These are phyloP conservation scores for Lepidocyrtinus sp. DNA, from an alignment of 2,888 invertebrate genomes.

Conservation along the genomic window DNA sequence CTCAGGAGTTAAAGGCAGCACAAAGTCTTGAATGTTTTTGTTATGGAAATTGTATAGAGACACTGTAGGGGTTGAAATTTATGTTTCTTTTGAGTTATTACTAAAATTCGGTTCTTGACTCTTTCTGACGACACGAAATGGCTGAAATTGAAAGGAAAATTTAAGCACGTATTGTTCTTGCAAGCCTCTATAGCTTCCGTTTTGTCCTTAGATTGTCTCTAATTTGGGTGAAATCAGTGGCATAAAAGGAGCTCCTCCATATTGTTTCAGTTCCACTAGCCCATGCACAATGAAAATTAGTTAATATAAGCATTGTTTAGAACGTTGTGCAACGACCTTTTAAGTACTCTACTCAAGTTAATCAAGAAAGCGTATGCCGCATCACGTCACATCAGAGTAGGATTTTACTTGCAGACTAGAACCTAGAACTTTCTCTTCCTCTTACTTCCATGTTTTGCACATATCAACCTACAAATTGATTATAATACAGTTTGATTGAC, in stretches of 20 bases:
- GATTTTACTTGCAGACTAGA: neutral
- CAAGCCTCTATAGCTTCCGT: too few species aligned
- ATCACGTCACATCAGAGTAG: neutral
- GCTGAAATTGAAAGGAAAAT: too few species aligned
- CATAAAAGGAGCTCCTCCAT: neutral
- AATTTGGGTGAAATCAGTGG: neutral
- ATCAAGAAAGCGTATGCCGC: neutral
- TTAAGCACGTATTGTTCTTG: too few species aligned
- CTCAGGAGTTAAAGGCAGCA: too few species aligned
- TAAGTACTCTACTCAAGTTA: neutral
- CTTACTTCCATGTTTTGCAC: neutral
- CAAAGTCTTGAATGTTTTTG: too few species aligned
- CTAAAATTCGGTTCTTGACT: too few species aligned
- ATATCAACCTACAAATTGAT: neutral
- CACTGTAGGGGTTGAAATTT: too few species aligned
- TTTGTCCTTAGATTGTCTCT: neutral
- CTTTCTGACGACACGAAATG: too few species aligned
- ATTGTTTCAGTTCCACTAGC: neutral
- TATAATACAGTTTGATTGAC: constrained; percentile 2
- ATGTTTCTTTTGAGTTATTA: too few species aligned
- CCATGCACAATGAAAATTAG: neutral
- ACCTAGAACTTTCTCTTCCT: neutral
- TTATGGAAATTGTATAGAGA: too few species aligned
- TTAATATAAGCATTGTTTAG: neutral
- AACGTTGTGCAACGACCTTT: constrained; percentile 8